Evolutionary conservation across 2,888 invertebrate species (phyloP), one percentile per base, ranked within the genome.

Genomic region (Crossocerus cetratus): DNA sequence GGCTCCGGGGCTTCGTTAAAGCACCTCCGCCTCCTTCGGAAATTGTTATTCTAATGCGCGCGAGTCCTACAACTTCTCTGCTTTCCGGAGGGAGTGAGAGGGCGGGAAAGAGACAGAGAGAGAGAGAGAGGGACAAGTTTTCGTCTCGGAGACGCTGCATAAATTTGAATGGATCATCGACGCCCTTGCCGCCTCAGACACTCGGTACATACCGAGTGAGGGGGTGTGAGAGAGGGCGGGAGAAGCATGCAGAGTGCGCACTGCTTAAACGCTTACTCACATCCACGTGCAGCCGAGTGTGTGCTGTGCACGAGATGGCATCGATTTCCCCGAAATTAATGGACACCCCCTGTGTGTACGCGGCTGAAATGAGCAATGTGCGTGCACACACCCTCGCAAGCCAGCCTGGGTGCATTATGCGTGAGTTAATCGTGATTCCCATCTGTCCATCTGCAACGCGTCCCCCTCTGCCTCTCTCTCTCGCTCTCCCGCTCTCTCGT

Each of bases 341-440:
- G 83, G 85, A 83, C 84, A 84, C 85, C 83, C 81, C 74, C 79
- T 32, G 32, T 32, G 32, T 14, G 23, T 61, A 58, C 59, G 62
- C 66, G 71, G 71, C 77, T 79, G 72, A 88, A 89, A 88, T 86
- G 88, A 88, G 86, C 88, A 87, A 87, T 88, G 87, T 87, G 87
- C 86, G 82, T 84, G 79, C 79, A 60, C 65, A 65, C 60, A 62
- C 59, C 66, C 65, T 65, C 60, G 67, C 74, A 62, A 57, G 23
- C 55, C 32, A 18, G 21, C 44, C 55, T 43, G 21, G 18, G 77
- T 80, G 79, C 81, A 81, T 82, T 80, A 81, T 84, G 76, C 83
- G 77, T 76, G 81, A 83, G 83, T 86, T 86, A 86, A 88, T 86
- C 84, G 86, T 80, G 71, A 83, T 80, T 82, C 83, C 87, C 88